Base-by-base conservation (phyloP, 2,888 invertebrate species). In the Clusia tigrina region DNA sequence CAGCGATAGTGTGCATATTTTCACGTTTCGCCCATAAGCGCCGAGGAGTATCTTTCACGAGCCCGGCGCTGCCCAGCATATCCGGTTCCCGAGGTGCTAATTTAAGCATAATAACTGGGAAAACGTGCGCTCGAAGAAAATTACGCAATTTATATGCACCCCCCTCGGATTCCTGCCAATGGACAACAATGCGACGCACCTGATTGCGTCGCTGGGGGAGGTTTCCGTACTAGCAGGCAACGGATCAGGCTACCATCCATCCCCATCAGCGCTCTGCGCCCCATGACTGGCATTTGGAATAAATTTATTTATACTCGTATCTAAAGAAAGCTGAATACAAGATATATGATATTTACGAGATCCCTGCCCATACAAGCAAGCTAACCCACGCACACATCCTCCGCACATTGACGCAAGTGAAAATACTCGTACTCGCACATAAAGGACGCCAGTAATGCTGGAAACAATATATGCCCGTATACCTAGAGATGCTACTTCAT, bases 91-190 rank as follows among this genome's bases (percentile, higher is more conserved):
- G 77, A 79, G 79, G 79, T 78, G 79, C 78, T 79, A 78, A 78
- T 79, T 78, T 79, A 71, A 78, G 79, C 77, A 74, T 74, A 78
- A 77, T 77, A 78, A 77, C 73, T 72, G 70, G 72, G 70, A 72
- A 74, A 73, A 67, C 62, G 66, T 67, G 68, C 67, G 78, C 74
- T 67, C 74, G 67, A 72, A 70, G 72, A 73, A 79, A 79, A 79
- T 79, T 74, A 75, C 77, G 76, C 77, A 79, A 79, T 79, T 79
- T 78, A 79, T 79, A 78, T 79, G 77, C 78, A 78, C 64, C 66
- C 66, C 25, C 46, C 20, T 26, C 54, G n/a, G 18, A 54, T 26
- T 26, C 18, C 48, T n/a, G 42, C 42, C 10, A 42, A 42, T 42
- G 42, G 42, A 6, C 42, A 42, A 42, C n/a, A 15, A n/a, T n/a